Percentiles rank a stretch among this genome's conserved stretches.
These are phyloP conservation scores for Coenonympha glycerion DNA, from an alignment of 2,888 invertebrate species.

Conservation along the genomic window DNA sequence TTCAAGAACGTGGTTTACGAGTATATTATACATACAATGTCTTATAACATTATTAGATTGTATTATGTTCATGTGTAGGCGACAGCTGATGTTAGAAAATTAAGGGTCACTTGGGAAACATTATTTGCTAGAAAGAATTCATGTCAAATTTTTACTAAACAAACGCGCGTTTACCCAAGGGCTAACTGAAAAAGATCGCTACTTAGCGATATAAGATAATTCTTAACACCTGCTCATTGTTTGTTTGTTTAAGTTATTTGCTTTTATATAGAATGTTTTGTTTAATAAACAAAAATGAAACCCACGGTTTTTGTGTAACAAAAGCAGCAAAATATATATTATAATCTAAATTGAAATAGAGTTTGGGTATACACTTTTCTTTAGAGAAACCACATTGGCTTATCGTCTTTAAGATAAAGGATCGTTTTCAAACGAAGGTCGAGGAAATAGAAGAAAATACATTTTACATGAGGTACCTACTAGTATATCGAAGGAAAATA, in stretches of 20 bases:
- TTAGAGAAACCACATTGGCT: neutral
- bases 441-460: conserved; percentile 4
- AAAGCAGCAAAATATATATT: neutral
- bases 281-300: neutral
- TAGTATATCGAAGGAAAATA: conserved; percentile 10
- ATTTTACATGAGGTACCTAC: conserved; percentile 5
- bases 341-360: too few species aligned
- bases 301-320: neutral
- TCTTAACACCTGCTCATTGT: neutral
- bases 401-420: neutral
- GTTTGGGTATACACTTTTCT: too few species aligned
- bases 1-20: neutral
- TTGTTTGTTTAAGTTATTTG: neutral
- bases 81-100: too few species aligned
- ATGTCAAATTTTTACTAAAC: neutral
- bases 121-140: too few species aligned
- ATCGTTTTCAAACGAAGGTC: neutral
- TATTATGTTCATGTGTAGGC: too few species aligned
- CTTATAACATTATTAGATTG: too few species aligned
- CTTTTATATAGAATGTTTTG: neutral
- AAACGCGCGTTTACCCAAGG: neutral
- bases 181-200: neutral
- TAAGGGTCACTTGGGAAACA: neutral
- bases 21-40: too few species aligned
- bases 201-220: neutral